phyloP scores from a whole-genome alignment of 2,797 vertebrate species.

The Benthosema pterotum region DNA sequence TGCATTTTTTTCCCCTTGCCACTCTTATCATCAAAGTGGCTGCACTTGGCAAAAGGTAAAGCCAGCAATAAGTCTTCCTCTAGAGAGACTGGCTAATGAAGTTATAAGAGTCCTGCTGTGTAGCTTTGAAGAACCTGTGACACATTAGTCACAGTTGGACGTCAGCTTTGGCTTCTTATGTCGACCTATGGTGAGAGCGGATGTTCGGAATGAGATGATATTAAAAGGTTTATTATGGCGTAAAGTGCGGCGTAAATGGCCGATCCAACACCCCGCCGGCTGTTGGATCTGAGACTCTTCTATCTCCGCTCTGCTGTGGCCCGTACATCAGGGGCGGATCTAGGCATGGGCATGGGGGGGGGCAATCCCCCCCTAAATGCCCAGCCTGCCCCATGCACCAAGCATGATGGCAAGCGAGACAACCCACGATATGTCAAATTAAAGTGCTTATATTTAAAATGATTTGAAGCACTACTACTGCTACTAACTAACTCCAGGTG shows the following conservation, averaged over 20 bases:
- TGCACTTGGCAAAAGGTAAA: constrained; percentile 79
- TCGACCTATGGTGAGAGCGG: constrained; percentile 39
- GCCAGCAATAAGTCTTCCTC: constrained; percentile 71
- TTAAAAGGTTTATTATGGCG: constrained; percentile 23
- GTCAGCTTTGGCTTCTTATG: constrained; percentile 42
- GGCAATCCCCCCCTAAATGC: too few species aligned
- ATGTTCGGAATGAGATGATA: constrained; percentile 41
- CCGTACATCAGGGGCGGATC: too few species aligned
- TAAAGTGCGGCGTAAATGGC: constrained; percentile 31
- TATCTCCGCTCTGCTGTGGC: too few species aligned
- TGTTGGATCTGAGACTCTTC: constrained; percentile 25
- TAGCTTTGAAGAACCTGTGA: constrained; percentile 49
- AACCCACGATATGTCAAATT: too few species aligned
- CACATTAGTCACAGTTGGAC: constrained; percentile 41
- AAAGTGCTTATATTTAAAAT: too few species aligned
- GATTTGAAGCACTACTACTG: too few species aligned
- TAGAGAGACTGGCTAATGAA: constrained; percentile 78
- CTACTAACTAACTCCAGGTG: too few species aligned
- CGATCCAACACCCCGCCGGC: constrained; percentile 39
- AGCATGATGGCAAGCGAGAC: too few species aligned
- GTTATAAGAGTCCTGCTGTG: constrained; percentile 75
- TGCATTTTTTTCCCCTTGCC: constrained; percentile 73
- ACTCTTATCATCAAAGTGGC: constrained; percentile 80
- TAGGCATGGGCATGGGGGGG: too few species aligned
- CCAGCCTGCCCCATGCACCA: too few species aligned